Base-by-base conservation (phyloP, 2,113 vertebrate genomes). In the Apteryx mantelli region DNA sequence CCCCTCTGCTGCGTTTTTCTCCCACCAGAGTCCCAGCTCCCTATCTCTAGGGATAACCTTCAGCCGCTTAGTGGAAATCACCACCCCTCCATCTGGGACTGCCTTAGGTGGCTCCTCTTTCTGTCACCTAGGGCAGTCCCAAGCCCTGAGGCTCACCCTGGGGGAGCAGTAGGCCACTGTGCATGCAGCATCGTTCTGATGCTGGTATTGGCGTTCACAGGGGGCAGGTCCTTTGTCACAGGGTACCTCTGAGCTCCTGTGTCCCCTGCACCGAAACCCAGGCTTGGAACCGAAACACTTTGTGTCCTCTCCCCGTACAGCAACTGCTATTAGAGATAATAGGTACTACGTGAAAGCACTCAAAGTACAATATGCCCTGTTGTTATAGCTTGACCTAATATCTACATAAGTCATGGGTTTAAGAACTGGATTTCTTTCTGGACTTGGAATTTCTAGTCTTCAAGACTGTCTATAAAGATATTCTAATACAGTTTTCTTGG, bases 1-100 rank as follows among this genome's bases (percentile, higher is more conserved):
- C 7, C 5, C 13, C 42, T 48, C 26, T 79, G 42, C 9, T 64
- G 30, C 11, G 1, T 52, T 77, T 69, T 70, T 0, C 28, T 30
- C 81, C 26, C 30, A 53, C 25, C 0, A 1, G 24, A 80, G 32
- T 0, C 0, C 9, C 34, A 36, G 11, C 28, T 88, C 48, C 4
- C 0, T 36, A 21, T 9, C 46, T 74, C 44, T 68, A 69, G 50
- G 2, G 22, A 17, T 63, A 44, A 25, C 25, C 63, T 15, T 11
- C 32, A 6, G 18, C 56, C 14, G 17, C 56, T 34, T 60, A 60
- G 30, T 60, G 56, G 30, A 60, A 60, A 60, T 60, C 30, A 6
- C 30, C 18, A 34, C 28, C 32, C 30, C 30, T 60, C 30, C 19
- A 6, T 18, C 56, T 60, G 56, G 30, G 30, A 34, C 32, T 60